Conservation (phyloP, 2,797 vertebrate genomes). For the Cuniculus paca region DNA sequence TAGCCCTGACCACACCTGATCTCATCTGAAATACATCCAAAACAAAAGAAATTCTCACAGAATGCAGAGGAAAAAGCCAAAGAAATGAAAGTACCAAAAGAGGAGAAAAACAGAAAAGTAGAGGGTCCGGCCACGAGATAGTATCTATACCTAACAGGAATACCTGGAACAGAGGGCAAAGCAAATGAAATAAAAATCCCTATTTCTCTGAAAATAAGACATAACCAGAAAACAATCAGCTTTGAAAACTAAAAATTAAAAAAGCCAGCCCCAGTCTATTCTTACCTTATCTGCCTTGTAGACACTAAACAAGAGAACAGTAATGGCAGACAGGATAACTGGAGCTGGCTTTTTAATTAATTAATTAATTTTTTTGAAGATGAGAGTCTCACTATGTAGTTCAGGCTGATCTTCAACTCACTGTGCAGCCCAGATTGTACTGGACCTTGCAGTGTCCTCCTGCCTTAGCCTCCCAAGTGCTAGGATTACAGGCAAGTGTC, state of each 20-base stretch:
- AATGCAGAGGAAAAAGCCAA: background rate
- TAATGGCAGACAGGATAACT: background rate
- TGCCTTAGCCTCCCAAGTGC: background rate
- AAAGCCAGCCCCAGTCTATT: background rate
- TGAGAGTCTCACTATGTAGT: too few relatives aligned
- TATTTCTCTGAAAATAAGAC: background rate
- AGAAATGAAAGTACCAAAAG: background rate
- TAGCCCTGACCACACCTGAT: background rate
- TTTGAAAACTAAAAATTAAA: background rate
- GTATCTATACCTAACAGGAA: background rate
- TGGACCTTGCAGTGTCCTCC: too few relatives aligned
- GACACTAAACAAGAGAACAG: background rate
- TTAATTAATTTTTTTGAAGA: slow-evolving; percentile 11
- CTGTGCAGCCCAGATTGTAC: too few relatives aligned
- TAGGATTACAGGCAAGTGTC: background rate
- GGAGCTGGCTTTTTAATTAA: background rate
- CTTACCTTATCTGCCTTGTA: background rate
- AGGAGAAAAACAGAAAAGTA: background rate
- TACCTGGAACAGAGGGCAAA: background rate
- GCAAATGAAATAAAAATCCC: background rate
- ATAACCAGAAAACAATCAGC: background rate
- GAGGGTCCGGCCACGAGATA: background rate
- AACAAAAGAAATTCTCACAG: background rate
- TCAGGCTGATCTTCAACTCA: background rate
- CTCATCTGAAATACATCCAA: background rate